Evolutionary conservation across 2,113 vertebrate genomes (phyloP).

Genomic region (Choloepus hoffmanni): DNA sequence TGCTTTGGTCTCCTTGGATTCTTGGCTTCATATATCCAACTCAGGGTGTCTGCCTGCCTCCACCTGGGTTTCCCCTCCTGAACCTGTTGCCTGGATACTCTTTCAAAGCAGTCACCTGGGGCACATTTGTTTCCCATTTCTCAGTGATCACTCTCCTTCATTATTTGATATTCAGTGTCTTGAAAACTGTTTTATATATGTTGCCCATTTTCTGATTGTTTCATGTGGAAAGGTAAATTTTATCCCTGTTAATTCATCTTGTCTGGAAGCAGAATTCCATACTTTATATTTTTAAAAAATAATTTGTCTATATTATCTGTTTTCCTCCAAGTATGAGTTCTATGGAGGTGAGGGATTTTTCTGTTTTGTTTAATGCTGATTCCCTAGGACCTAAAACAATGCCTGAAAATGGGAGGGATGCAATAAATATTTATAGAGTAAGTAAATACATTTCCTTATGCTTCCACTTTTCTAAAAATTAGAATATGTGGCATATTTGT

Average conservation of each 20-base stretch:
- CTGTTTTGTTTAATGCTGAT: not conserved
- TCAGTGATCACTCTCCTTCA: not conserved
- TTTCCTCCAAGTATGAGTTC: not conserved
- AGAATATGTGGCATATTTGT: not conserved
- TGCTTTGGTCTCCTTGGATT: not conserved
- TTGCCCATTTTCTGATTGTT: constrained; percentile 12
- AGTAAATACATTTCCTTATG: not conserved
- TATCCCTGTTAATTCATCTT: not conserved
- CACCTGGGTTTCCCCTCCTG: not conserved
- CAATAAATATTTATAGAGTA: not conserved
- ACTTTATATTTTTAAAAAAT: not conserved
- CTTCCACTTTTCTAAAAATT: not conserved
- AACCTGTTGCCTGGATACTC: not conserved
- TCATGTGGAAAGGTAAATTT: not conserved
- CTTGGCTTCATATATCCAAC: not conserved
- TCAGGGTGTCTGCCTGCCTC: not conserved
- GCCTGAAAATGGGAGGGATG: not conserved
- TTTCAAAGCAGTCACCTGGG: not conserved
- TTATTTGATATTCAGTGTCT: not conserved
- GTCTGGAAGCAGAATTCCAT: not conserved
- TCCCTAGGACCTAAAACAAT: not conserved
- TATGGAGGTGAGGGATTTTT: not conserved
- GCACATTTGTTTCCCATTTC: not conserved
- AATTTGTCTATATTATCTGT: not conserved
- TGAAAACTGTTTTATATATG: constrained; percentile 4